Percentiles rank a stretch among this genome's conserved stretches.
These are phyloP conservation scores for Pampusana beccarii DNA, from an alignment of 2,113 vertebrate species.

Conservation along the genomic window DNA sequence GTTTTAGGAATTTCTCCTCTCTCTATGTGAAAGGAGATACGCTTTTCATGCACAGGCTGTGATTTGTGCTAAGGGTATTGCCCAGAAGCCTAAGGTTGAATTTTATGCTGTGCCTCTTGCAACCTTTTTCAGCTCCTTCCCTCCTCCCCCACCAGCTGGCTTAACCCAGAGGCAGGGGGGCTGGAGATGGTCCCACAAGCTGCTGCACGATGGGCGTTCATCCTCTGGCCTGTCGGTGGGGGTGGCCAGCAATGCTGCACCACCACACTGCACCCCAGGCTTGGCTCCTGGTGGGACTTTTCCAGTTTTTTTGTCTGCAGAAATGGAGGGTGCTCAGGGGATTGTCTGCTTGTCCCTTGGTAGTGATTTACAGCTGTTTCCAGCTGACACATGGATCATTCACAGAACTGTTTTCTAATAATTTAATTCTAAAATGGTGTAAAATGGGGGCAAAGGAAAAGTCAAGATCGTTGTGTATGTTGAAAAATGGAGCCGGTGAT, in stretches of 20 bases:
- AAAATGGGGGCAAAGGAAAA: neutral
- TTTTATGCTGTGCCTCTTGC: neutral
- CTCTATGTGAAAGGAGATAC: neutral
- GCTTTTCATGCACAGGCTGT: neutral
- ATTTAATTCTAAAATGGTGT: neutral
- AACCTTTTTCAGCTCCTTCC: neutral
- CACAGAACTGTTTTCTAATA: neutral
- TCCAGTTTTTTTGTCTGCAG: neutral
- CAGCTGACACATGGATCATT: neutral
- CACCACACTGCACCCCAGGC: neutral
- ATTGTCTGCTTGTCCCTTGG: neutral
- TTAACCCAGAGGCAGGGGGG: neutral
- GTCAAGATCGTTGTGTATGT: neutral
- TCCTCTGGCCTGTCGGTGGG: fast-evolving
- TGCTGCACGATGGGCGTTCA: fast-evolving
- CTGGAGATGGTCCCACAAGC: neutral
- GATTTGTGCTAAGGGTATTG: neutral
- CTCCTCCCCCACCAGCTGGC: neutral
- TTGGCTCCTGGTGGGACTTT: neutral
- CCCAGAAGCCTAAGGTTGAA: neutral
- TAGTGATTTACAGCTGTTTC: neutral
- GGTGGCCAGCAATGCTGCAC: fast-evolving
- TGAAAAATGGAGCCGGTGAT: neutral
- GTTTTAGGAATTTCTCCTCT: neutral
- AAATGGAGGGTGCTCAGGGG: neutral